Evolutionary conservation across 2,797 vertebrate species (phyloP), one percentile per base, ranked within the genome.

Genomic region (Mormyrops boulengeri): DNA sequence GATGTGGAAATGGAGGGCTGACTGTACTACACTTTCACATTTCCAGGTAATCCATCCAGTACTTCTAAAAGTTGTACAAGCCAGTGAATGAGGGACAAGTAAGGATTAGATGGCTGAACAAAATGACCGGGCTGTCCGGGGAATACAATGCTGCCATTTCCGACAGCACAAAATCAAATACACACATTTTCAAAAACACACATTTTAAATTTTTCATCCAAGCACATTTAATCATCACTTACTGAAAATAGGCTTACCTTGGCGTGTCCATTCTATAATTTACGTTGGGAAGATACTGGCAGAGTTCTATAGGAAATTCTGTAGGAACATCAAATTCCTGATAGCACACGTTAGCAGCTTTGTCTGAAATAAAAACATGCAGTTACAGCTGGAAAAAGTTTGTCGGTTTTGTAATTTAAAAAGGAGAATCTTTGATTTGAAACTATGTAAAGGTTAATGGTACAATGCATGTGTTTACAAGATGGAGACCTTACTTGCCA

Each of bases 301-400:
- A 95, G 90, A 99, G 94, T 91, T 98, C 97, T 1, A 98, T 19
- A 30, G 97, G 98, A 91, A 99, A 98, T 22, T n/a, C 89, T 60
- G 91, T 90, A 0, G 97, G 97, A 73, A 99, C 94, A 14, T 99
- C 98, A 89, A 97, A 97, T 91, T 99, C 98, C 93, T 99, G 98
- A 69, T 99, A 99, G 90, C 96, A 99, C 7, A 99, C 97, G 0
- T 99, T 99, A 38, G 97, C 97, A 52, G 96, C 93, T 90, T 93
- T 95, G 41, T 98, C 97, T 97, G 91, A 90, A 89, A 73, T 2
- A 55, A 12, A 84, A 69, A 69, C 14, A 38, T 12, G 41, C 57
- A 44, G 8, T n/a, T n/a, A 30, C 30, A 77, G 34, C 2, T 66
- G 26, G 11, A 66, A 66, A 30, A 30, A 17, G 50, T 0, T 77